Percentiles rank a stretch among this genome's conserved stretches.
phyloP scores from a whole-genome alignment of 2,113 vertebrate genomes.

The Ophthalmolycus amberensis region DNA sequence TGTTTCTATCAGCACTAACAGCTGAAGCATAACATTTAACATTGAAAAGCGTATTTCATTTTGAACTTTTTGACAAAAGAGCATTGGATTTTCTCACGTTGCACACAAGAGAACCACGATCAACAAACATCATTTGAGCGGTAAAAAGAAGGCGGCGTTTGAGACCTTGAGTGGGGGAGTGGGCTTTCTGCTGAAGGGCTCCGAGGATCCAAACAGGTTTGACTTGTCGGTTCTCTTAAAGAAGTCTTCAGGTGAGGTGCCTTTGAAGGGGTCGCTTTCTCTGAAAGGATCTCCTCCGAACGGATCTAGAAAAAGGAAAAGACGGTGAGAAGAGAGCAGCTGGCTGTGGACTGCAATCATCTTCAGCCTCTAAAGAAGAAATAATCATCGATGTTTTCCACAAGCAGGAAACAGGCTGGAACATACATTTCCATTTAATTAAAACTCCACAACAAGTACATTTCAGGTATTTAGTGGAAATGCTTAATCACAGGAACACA shows the following conservation, averaged over 20 bases:
- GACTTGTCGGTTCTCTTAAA: slow-evolving; percentile 88
- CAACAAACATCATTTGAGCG: neutral
- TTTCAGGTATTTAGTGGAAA: slow-evolving; percentile 9
- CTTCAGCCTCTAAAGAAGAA: neutral
- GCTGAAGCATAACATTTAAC: neutral
- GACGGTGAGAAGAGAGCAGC: neutral
- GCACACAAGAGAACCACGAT: neutral
- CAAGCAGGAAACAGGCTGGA: neutral
- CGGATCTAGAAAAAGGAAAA: slow-evolving; percentile 84
- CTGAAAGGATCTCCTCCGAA: slow-evolving; percentile 96
- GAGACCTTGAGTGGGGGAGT: slow-evolving; percentile 87
- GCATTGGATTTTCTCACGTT: neutral
- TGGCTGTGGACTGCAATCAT: neutral
- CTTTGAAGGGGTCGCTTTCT: slow-evolving; percentile 90
- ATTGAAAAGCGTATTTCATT: neutral
- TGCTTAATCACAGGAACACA: neutral
- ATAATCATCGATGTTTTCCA: slow-evolving; percentile 12
- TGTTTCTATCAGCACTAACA: neutral
- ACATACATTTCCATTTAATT: slow-evolving; percentile 5
- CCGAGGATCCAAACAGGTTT: slow-evolving; percentile 88
- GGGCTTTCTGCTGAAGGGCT: slow-evolving; percentile 88
- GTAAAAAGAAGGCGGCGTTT: neutral
- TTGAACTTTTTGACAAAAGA: neutral
- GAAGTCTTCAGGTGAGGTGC: slow-evolving; percentile 86
- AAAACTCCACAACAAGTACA: neutral